These are phyloP conservation scores for Fragum whitleyi DNA, from an alignment of 2,888 invertebrate species.

Conservation along the genomic window DNA sequence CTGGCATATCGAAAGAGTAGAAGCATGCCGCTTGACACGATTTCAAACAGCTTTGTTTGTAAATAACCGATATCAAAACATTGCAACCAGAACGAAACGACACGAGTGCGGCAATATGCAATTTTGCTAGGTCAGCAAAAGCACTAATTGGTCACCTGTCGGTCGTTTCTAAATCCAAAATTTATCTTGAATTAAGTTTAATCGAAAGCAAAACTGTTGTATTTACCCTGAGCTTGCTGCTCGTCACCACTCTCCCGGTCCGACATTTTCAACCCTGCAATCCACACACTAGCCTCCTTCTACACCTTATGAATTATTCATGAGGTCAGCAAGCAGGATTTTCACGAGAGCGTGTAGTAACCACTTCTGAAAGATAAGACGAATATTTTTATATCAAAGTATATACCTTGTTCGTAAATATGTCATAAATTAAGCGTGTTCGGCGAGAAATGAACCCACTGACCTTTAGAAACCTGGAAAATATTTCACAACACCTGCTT, in stretches of 20 bases:
- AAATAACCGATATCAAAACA: slow-evolving; percentile 1
- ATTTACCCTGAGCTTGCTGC: slow-evolving; percentile 83
- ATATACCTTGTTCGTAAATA: neutral
- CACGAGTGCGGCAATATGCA: slow-evolving; percentile 63
- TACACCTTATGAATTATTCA: slow-evolving; percentile 83
- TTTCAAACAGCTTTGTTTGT: neutral
- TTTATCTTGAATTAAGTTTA: neutral
- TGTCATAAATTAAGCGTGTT: neutral
- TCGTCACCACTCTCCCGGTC: slow-evolving; percentile 86
- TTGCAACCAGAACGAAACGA: slow-evolving; percentile 34
- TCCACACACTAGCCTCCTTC: slow-evolving; percentile 82
- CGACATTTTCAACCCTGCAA: slow-evolving; percentile 85
- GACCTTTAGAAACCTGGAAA: neutral
- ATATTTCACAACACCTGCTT: slow-evolving; percentile 9
- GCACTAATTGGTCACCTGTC: neutral
- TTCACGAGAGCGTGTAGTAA: slow-evolving; percentile 18
- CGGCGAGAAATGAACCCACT: neutral
- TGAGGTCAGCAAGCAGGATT: slow-evolving; percentile 68
- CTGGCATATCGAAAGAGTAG: neutral
- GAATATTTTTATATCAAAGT: neutral
- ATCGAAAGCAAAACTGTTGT: neutral
- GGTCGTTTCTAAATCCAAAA: neutral
- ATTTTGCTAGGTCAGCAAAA: slow-evolving; percentile 61
- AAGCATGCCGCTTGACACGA: neutral
- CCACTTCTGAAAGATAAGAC: slow-evolving; percentile 13